A percentile compares a stretch with the other conserved stretches of the same genome.
Conservation (phyloP, 92 coral and sea anemone species). For the Metridium senile region DNA sequence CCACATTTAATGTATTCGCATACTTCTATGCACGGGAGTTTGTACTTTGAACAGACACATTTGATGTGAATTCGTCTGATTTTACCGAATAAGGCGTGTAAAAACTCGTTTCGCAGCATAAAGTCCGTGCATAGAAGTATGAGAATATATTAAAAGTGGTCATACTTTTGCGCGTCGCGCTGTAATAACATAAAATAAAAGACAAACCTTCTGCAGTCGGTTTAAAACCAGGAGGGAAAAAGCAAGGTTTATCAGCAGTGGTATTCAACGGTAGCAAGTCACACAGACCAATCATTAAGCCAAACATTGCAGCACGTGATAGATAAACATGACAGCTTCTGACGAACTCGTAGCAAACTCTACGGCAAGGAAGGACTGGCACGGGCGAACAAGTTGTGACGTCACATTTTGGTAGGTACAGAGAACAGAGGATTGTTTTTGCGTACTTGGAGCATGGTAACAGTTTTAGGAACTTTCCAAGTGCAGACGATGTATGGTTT, state of each 20-base stretch:
- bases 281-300: conserved; percentile 52
- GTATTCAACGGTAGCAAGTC: conserved; percentile 53
- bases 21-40: too few relatives aligned
- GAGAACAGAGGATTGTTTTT: conserved; percentile 57
- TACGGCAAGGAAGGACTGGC: conserved; percentile 70
- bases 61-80: too few relatives aligned
- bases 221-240: conserved; percentile 18
- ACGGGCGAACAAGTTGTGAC: conserved; percentile 13
- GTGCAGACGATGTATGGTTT: conserved; percentile 25
- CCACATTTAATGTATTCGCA: too few relatives aligned
- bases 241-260: conserved; percentile 27
- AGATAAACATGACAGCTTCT: conserved; percentile 35
- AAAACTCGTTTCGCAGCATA: too few relatives aligned
- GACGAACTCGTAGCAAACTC: conserved; percentile 64
- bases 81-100: too few relatives aligned
- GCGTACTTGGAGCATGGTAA: conserved; percentile 45
- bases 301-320: conserved; percentile 34
- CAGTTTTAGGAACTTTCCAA: background rate
- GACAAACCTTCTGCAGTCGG: conserved; percentile 23
- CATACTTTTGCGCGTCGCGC: too few relatives aligned
- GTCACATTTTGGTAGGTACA: conserved; percentile 62
- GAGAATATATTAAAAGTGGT: too few relatives aligned
- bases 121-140: too few relatives aligned
- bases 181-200: too few relatives aligned
- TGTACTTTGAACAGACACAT: too few relatives aligned